phyloP scores from a whole-genome alignment of 2,113 vertebrate species.

The Rhabdornis inornatus region DNA sequence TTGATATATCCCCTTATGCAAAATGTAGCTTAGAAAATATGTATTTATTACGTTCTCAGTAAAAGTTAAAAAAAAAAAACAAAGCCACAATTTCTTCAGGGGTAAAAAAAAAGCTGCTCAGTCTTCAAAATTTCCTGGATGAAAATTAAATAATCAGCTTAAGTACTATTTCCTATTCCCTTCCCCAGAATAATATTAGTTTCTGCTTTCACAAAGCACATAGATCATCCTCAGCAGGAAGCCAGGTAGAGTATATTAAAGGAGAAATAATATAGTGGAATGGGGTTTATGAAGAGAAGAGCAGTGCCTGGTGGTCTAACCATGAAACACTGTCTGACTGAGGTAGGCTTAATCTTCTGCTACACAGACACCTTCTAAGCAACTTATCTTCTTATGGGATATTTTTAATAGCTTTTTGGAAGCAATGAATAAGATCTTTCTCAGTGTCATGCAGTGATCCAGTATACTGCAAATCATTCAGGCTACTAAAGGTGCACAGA shows the following conservation, averaged over 20 bases:
- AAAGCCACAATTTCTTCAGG: not conserved
- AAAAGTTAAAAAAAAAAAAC: not conserved
- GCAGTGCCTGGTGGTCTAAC: constrained; percentile 20
- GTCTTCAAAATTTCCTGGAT: not conserved
- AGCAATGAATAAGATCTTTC: constrained; percentile 47
- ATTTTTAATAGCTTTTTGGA: constrained; percentile 55
- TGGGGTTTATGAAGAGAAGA: constrained; percentile 22
- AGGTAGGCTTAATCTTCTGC: constrained; percentile 32
- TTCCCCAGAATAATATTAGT: constrained; percentile 22
- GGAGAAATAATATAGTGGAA: constrained; percentile 41
- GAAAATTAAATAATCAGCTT: constrained; percentile 13
- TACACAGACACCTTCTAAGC: constrained; percentile 31
- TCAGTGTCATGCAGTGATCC: not conserved
- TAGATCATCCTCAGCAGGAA: constrained; percentile 24
- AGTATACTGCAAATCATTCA: not conserved
- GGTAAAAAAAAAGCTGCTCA: not conserved
- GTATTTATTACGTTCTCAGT: not conserved
- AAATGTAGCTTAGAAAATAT: not conserved
- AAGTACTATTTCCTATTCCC: constrained; percentile 14
- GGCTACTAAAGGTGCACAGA: not conserved
- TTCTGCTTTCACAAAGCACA: constrained; percentile 24
- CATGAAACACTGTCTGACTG: constrained; percentile 15
- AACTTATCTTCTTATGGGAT: constrained; percentile 51
- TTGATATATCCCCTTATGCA: constrained; percentile 2
- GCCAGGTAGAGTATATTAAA: constrained; percentile 48